Evolutionary conservation across 2,797 vertebrate genomes (phyloP).

Genomic region (Pangasius larnaudii): DNA sequence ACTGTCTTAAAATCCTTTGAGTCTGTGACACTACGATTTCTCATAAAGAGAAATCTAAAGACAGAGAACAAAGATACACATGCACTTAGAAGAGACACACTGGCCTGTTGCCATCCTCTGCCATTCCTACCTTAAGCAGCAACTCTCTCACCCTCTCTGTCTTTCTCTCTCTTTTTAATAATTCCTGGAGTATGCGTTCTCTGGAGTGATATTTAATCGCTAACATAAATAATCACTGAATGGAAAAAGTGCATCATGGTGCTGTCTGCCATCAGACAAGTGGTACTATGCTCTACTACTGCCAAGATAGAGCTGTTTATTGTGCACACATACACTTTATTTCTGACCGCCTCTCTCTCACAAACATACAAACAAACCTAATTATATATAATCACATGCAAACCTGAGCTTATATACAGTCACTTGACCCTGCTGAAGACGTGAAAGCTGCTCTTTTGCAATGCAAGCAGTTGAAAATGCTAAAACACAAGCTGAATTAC

Average conservation of each 20-base stretch:
- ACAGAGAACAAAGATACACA: conserved; percentile 60
- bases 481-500: not conserved
- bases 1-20: conserved; percentile 24
- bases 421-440: not conserved
- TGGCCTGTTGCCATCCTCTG: conserved; percentile 64
- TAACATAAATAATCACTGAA: conserved; percentile 78
- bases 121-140: conserved; percentile 14
- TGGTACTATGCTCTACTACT: conserved; percentile 13
- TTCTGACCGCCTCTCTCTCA: not conserved
- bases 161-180: conserved; percentile 30
- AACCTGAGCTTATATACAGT: conserved; percentile 21
- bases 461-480: not conserved
- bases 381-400: conserved; percentile 44
- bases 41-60: conserved; percentile 49
- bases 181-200: conserved; percentile 50
- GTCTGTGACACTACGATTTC: not conserved
- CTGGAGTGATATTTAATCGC: conserved; percentile 69
- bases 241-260: conserved; percentile 76
- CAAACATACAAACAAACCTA: conserved; percentile 45
- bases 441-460: not conserved
- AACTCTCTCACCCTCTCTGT: conserved; percentile 50
- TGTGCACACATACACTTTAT: conserved; percentile 12
- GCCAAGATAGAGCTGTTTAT: conserved; percentile 9
- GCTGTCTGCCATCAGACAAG: conserved; percentile 53
- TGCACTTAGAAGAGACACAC: conserved; percentile 58